Evolutionary conservation across 2,888 invertebrate genomes (phyloP).

Genomic region (Lobophora halterata): DNA sequence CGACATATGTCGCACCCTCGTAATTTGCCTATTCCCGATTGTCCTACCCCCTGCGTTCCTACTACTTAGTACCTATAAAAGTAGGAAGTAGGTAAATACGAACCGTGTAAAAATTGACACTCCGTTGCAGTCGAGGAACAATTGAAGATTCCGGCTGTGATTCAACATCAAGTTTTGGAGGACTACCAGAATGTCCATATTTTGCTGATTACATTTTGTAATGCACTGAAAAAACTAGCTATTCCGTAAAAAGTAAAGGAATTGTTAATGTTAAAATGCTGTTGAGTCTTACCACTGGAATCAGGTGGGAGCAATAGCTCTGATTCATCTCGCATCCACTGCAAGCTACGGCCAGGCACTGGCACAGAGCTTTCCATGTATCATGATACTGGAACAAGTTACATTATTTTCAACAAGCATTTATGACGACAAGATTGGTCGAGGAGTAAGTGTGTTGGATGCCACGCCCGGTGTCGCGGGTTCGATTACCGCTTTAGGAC

Average conservation of each 20-base stretch:
- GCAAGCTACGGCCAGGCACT: conserved; percentile 57
- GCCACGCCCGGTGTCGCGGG: no score
- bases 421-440: not conserved
- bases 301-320: conserved; percentile 58
- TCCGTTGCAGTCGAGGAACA: conserved; percentile 58
- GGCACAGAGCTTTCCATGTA: conserved; percentile 63
- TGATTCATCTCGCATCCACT: conserved; percentile 51
- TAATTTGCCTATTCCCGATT: no score
- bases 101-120: conserved; percentile 58
- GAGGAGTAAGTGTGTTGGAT: no score
- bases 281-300: conserved; percentile 62
- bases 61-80: no score
- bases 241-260: no score
- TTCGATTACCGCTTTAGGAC: no score
- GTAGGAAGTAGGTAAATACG: conserved; percentile 4
- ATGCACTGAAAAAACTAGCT: conserved; percentile 57
- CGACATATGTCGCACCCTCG: no score
- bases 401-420: no score
- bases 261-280: no score
- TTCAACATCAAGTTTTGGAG: conserved; percentile 54
- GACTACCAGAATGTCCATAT: conserved; percentile 48
- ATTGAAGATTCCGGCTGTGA: conserved; percentile 47
- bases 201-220: conserved; percentile 45
- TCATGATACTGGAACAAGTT: conserved; percentile 54
- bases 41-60: no score